Conservation (phyloP, 1,140 invertebrate species). For the Drosophila lacteicornis region DNA sequence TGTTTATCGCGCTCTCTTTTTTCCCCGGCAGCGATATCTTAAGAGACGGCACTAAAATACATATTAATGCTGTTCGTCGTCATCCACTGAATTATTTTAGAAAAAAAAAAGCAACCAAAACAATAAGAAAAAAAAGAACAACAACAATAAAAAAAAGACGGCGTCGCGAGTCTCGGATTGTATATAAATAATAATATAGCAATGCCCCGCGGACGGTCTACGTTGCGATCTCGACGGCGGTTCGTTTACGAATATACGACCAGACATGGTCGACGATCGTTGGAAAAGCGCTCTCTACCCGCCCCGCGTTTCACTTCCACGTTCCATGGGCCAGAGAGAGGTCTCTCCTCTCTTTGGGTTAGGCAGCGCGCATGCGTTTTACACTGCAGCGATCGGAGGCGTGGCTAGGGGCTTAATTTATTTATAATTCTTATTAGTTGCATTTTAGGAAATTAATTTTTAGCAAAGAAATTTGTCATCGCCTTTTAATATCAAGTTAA, state of each 20-base stretch:
- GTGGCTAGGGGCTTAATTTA: neutral
- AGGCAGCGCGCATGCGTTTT: conserved; percentile 4
- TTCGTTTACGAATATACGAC: neutral
- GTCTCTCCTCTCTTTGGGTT: neutral
- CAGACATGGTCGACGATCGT: neutral
- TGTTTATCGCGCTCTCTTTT: conserved; percentile 1
- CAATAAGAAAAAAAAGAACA: conserved; percentile 36
- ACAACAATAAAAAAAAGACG: conserved; percentile 10
- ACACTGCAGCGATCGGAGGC: conserved; percentile 3
- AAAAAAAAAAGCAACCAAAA: conserved; percentile 17
- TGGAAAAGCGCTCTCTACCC: neutral
- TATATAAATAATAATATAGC: conserved; percentile 6
- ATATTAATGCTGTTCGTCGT: conserved; percentile 59
- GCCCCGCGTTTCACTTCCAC: neutral
- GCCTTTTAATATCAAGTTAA: too few relatives aligned
- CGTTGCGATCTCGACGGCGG: conserved; percentile 12
- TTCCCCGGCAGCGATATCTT: conserved; percentile 5
- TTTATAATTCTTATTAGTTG: neutral
- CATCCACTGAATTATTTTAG: conserved; percentile 59
- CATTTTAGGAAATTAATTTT: neutral
- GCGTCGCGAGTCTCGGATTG: conserved; percentile 4
- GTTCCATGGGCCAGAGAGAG: neutral
- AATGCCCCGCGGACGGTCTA: neutral
- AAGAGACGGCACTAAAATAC: conserved; percentile 55
- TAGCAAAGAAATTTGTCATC: too few relatives aligned